phyloP scores from a whole-genome alignment of 2,797 vertebrate species.

The Myiotriccus ornatus region DNA sequence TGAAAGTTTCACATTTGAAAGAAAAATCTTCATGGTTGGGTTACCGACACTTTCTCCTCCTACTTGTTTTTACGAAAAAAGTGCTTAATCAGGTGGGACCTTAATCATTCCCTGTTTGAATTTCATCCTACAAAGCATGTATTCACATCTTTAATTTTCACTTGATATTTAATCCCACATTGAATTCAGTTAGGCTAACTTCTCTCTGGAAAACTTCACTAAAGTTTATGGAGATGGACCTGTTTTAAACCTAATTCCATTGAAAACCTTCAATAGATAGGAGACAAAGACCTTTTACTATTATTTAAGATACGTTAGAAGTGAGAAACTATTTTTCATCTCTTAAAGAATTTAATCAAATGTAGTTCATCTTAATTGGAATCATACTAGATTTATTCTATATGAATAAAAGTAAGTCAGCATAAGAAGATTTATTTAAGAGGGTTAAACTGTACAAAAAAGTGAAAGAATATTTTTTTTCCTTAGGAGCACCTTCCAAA shows the following conservation, averaged over 20 bases:
- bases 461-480: background rate
- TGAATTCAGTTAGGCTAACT: background rate
- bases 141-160: background rate
- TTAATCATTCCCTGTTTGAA: background rate
- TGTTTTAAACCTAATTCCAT: background rate
- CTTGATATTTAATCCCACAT: background rate
- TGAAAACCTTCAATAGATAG: background rate
- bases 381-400: background rate
- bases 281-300: background rate
- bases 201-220: background rate
- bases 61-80: background rate
- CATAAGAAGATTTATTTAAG: background rate
- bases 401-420: background rate
- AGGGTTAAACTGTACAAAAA: background rate
- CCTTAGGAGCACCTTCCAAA: background rate
- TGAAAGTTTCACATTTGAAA: background rate
- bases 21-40: background rate
- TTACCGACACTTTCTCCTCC: background rate
- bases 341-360: background rate
- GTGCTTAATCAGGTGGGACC: accelerated
- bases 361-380: background rate
- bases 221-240: background rate
- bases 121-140: background rate
- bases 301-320: background rate
- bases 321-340: background rate